A percentile compares a stretch with the other conserved stretches of the same genome.
These are phyloP conservation scores for Heteronetta atricapilla DNA, from an alignment of 2,113 vertebrate species.

Conservation along the genomic window DNA sequence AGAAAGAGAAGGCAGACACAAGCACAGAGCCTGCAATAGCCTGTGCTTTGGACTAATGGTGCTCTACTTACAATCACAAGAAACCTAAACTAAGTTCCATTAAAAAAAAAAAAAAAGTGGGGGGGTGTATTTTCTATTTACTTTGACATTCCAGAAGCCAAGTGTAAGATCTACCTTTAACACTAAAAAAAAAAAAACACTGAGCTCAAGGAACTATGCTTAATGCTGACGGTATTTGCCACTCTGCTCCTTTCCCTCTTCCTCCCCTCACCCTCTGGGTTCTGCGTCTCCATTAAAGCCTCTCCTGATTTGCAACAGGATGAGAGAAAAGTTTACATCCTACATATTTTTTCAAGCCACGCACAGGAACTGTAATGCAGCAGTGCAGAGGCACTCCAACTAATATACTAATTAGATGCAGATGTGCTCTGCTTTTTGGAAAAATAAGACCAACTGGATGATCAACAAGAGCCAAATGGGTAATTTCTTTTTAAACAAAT, in stretches of 20 bases:
- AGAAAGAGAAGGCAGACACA: not conserved
- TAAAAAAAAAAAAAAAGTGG: not conserved
- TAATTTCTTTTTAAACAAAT: constrained; percentile 67
- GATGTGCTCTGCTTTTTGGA: constrained; percentile 36
- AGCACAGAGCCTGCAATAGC: not conserved
- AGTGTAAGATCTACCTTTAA: not conserved
- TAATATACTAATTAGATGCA: constrained; percentile 43
- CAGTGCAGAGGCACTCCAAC: constrained; percentile 16
- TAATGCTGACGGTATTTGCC: not conserved
- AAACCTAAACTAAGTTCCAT: not conserved
- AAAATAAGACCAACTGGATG: constrained; percentile 57
- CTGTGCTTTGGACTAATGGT: not conserved
- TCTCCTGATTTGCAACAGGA: constrained; percentile 10
- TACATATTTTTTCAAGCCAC: constrained; percentile 14
- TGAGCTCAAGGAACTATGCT: not conserved
- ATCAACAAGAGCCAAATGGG: constrained; percentile 52
- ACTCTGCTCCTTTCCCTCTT: not conserved
- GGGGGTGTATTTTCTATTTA: not conserved
- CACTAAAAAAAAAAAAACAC: not conserved
- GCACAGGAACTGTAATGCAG: not conserved
- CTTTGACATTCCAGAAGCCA: not conserved
- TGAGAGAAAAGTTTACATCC: constrained; percentile 13
- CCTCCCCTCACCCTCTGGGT: not conserved
- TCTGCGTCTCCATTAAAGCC: not conserved
- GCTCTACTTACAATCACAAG: not conserved